Conservation (phyloP, 2,888 invertebrate species). For the Atethmia centrago region DNA sequence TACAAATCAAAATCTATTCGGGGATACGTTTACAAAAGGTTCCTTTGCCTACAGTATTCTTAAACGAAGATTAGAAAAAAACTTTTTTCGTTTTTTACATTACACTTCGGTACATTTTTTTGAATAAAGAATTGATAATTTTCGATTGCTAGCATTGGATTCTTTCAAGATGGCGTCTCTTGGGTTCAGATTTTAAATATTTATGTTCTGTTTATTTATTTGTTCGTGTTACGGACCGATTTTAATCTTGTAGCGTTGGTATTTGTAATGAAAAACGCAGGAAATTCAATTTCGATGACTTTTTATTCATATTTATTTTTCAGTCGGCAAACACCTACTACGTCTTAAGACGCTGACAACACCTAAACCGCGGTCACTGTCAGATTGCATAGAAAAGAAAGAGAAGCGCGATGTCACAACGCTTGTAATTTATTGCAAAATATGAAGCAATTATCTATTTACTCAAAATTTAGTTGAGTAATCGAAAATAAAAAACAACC, state of each 20-base stretch:
- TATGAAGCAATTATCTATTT: too few relatives aligned
- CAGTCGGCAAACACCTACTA: background rate
- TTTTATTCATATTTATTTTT: background rate
- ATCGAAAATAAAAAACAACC: too few relatives aligned
- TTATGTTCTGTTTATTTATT: constrained; percentile 29
- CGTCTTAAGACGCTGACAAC: too few relatives aligned
- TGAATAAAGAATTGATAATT: constrained; percentile 63
- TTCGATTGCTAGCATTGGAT: constrained; percentile 53
- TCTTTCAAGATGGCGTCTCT: constrained; percentile 46
- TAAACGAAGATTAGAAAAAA: constrained; percentile 61
- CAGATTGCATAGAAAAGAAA: too few relatives aligned
- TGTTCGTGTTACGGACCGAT: background rate
- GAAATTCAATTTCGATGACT: background rate
- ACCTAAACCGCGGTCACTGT: too few relatives aligned
- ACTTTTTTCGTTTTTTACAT: constrained; percentile 48
- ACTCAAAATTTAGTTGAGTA: too few relatives aligned
- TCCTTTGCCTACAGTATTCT: constrained; percentile 53
- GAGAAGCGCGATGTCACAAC: too few relatives aligned
- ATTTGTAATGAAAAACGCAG: background rate
- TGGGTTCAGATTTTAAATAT: constrained; percentile 39
- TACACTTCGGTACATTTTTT: constrained; percentile 58
- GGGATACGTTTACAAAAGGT: constrained; percentile 57
- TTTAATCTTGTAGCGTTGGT: background rate
- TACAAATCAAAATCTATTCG: constrained; percentile 65
- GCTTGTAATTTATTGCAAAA: too few relatives aligned